These are phyloP conservation scores for Pararge aegeria DNA, from an alignment of 1,140 invertebrate species.

Conservation along the genomic window DNA sequence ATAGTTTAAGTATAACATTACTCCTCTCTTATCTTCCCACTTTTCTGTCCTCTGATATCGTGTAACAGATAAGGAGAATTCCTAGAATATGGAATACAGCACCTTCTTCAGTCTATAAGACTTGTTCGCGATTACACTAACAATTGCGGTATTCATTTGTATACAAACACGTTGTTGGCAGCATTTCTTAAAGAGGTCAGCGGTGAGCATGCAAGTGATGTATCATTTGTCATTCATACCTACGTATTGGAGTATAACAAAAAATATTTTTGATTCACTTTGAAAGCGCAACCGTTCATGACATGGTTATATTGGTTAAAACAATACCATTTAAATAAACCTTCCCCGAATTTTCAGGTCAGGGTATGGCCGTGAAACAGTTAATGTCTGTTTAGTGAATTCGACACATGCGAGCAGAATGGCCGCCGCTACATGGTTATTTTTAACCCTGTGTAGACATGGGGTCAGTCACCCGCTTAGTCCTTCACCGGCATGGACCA, in stretches of 20 bases:
- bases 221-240: no score
- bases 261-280: neutral
- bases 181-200: conserved; percentile 11
- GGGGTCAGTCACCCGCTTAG: conserved; percentile 73
- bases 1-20: no score
- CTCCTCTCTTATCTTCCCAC: conserved; percentile 38
- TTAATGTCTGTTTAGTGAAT: conserved; percentile 77
- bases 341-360: conserved; percentile 67
- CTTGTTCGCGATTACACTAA: conserved; percentile 14
- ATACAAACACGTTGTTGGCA: conserved; percentile 21
- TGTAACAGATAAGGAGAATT: conserved; percentile 46
- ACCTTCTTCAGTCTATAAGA: conserved; percentile 6
- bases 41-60: conserved; percentile 47
- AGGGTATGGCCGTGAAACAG: conserved; percentile 75
- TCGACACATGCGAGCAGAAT: conserved; percentile 77
- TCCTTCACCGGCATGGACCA: conserved; percentile 62
- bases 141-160: conserved; percentile 17
- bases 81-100: conserved; percentile 41
- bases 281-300: neutral
- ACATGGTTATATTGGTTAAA: neutral
- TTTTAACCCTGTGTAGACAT: conserved; percentile 74
- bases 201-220: neutral
- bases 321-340: conserved; percentile 29
- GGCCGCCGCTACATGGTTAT: conserved; percentile 70
- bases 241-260: neutral